These are phyloP conservation scores for Trematomus bernacchii DNA, from an alignment of 2,797 vertebrate genomes.

Conservation along the genomic window DNA sequence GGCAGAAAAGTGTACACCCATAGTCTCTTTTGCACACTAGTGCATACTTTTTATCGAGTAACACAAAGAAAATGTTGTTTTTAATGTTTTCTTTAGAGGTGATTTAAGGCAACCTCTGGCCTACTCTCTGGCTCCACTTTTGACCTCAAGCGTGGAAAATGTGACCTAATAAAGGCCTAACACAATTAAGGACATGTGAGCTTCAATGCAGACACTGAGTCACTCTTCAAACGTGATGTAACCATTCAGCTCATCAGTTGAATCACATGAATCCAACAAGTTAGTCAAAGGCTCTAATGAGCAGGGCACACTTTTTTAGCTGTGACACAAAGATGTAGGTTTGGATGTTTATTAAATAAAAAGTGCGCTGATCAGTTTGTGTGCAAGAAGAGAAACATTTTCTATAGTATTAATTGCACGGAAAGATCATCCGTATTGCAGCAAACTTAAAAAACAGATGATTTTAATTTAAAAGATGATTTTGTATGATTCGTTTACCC, in stretches of 20 bases:
- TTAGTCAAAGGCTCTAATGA: slow-evolving; percentile 9
- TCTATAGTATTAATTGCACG: background rate
- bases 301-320: background rate
- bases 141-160: slow-evolving; percentile 40
- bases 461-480: too few species aligned
- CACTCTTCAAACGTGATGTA: slow-evolving; percentile 47
- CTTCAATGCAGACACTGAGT: slow-evolving; percentile 30
- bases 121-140: slow-evolving; percentile 3
- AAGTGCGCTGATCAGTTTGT: background rate
- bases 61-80: background rate
- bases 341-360: background rate
- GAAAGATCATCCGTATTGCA: background rate
- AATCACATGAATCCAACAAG: slow-evolving; percentile 72
- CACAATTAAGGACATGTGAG: slow-evolving; percentile 73
- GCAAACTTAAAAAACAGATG: slow-evolving; percentile 17
- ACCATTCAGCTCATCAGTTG: slow-evolving; percentile 45
- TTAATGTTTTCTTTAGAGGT: background rate
- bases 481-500: too few species aligned
- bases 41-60: background rate
- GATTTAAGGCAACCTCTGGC: background rate
- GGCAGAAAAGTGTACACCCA: background rate
- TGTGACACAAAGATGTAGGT: too few species aligned
- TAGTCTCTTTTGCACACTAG: background rate
- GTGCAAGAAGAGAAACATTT: slow-evolving; percentile 22
- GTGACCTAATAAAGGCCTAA: slow-evolving; percentile 52